Evolutionary conservation across 2,113 vertebrate genomes (phyloP), one percentile per base, ranked within the genome.

Genomic region (Brachionichthys hirsutus): DNA sequence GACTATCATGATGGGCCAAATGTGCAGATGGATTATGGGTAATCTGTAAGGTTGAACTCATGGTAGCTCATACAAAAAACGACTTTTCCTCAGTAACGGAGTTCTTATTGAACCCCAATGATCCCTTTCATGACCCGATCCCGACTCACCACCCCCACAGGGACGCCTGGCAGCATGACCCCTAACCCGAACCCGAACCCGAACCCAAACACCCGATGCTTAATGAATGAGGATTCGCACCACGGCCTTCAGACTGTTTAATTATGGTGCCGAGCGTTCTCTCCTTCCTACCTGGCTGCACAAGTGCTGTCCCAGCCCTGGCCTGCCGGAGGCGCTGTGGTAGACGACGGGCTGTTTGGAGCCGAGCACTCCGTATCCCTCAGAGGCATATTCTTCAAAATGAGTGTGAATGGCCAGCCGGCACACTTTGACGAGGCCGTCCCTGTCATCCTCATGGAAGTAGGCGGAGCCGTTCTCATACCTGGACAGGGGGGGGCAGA

Each of bases 401-500:
- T 85, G 91, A 0, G 92, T 91, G n/a, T 98, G 92, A 67, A 98
- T 92, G 35, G 94, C 93, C 10, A 99, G 92, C 0, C 94, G 92
- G 54, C 94, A 98, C 66, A 98, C 92, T 85, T 94, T 96, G 4
- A 95, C 84, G 3, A 98, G 91, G 35, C 97, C 97, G 41, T 97
- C 95, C 18, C 95, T 90, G 83, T 98, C 94, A 43, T 98, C 95
- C 71, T 98, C 96, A 0, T 99, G 97, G 68, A 94, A 98, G 87
- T 95, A 97, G 0, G 94, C 95, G 0, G 94, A 97, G 11, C 94
- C 95, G n/a, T 94, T 98, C 76, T 99, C 97, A 85, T 95, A 99
- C 75, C 97, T 99, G 87, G 22, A n/a, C n/a, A n/a, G n/a, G n/a
- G n/a, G n/a, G n/a, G n/a, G n/a, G n/a, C 14, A 38, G 24, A 30